A percentile compares a stretch with the other conserved stretches of the same genome.
Evolutionary conservation across 2,888 invertebrate species (phyloP).

Genomic region (Barypeithes pellucidus): DNA sequence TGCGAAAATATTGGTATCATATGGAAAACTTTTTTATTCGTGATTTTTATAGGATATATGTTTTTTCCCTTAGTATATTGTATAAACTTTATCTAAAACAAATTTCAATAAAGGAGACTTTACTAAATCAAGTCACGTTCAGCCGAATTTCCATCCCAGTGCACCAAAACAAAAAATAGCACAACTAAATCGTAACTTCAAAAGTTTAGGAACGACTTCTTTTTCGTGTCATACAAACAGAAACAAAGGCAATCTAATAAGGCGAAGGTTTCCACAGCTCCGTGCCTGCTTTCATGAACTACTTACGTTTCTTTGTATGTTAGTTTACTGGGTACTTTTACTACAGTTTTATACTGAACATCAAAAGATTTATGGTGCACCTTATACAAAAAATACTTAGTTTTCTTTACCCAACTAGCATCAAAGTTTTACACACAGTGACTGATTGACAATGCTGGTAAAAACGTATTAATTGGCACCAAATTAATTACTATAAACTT

Average conservation of each 20-base stretch:
- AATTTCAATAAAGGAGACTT: too few relatives aligned
- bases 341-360: not conserved
- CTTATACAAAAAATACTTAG: too few relatives aligned
- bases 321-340: not conserved
- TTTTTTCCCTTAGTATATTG: too few relatives aligned
- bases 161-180: constrained; percentile 4
- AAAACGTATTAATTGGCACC: too few relatives aligned
- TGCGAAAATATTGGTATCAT: too few relatives aligned
- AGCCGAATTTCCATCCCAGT: constrained; percentile 7
- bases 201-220: constrained; percentile 9
- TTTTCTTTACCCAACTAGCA: too few relatives aligned
- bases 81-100: too few relatives aligned
- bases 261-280: not conserved
- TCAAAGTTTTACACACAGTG: too few relatives aligned
- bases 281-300: not conserved
- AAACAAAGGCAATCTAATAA: constrained; percentile 15
- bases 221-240: constrained; percentile 15
- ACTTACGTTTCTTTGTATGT: not conserved
- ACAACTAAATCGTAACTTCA: constrained; percentile 1
- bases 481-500: too few relatives aligned
- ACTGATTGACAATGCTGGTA: too few relatives aligned
- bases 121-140: not conserved
- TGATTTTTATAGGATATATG: too few relatives aligned
- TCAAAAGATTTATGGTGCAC: not conserved
- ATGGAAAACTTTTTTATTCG: too few relatives aligned